Base-by-base conservation (phyloP, 2,888 invertebrate species). In the Stenichneumon culpator region DNA sequence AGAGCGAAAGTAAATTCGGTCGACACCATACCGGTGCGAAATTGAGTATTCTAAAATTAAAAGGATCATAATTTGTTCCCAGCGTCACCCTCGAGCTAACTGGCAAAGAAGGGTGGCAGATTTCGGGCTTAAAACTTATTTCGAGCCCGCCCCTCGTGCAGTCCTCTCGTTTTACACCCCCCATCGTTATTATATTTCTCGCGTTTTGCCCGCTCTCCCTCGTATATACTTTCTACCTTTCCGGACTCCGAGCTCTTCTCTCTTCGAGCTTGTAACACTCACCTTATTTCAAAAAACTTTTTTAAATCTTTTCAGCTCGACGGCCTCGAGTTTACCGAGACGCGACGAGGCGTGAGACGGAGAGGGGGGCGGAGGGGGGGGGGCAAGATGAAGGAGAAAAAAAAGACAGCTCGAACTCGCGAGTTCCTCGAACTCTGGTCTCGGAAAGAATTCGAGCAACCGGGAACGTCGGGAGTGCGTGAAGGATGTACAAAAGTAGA, bases 21-120 rank as follows among this genome's bases (percentile, higher is more conserved):
- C 67, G 25, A 25, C 67, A 77, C 75, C 65, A 9, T 39, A 81
- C 79, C 36, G 73, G 67, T 44, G 78, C 47, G 75, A 77, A 73
- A 68, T 67, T 68, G 81, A 77, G 52, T 50, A 22, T 73, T 82
- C 77, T 60, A 82, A 88, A 89, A 89, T 90, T 91, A 91, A 90
- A 89, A 89, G 90, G 89, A 88, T 89, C 28, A 65, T 67, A 90
- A 91, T 90, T 90, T 90, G 88, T 88, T 86, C 78, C 79, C 74
- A 84, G 85, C 82, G 60, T 44, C 14, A 83, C 80, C 77, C 86
- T 83, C 73, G 87, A 84, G 85, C 79, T 86, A 87, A 86, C 84
- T 87, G 88, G 47, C 87, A 84, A 79, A 85, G 88, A 85, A 85
- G 82, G 86, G 86, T 88, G 88, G 85, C 86, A 86, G 87, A 86